These are phyloP conservation scores for Eristalinus aeneus DNA, from an alignment of 2,888 invertebrate species.

Conservation along the genomic window DNA sequence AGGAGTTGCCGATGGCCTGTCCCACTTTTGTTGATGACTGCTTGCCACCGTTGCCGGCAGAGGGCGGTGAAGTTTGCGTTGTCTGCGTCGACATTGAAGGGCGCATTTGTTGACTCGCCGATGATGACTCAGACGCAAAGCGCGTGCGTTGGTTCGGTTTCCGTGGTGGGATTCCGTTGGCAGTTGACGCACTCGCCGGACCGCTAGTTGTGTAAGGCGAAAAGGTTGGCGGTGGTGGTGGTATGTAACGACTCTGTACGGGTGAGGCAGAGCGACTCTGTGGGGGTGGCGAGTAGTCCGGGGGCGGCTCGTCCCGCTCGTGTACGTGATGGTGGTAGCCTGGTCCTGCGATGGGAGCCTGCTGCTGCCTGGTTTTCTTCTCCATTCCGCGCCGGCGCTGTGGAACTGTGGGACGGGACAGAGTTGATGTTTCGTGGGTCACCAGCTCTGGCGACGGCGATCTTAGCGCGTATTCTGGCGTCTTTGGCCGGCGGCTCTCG, in stretches of 20 bases:
- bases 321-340: constrained; percentile 75
- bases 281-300: constrained; percentile 86
- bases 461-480: constrained; percentile 69
- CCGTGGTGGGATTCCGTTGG: constrained; percentile 78
- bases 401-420: constrained; percentile 84
- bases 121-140: constrained; percentile 82
- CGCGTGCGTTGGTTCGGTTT: constrained; percentile 86
- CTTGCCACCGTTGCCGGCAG: constrained; percentile 59
- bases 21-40: constrained; percentile 81
- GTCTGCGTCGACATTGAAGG: constrained; percentile 77
- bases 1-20: constrained; percentile 88
- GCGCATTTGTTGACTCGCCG: constrained; percentile 72
- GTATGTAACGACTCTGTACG: constrained; percentile 75
- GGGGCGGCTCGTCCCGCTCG: constrained; percentile 85
- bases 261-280: constrained; percentile 79
- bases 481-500: constrained; percentile 82
- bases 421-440: constrained; percentile 26
- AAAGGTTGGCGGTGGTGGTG: constrained; percentile 72
- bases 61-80: constrained; percentile 79
- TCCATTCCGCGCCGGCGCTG: constrained; percentile 84
- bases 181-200: constrained; percentile 81
- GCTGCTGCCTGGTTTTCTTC: constrained; percentile 81
- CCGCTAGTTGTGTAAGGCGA: constrained; percentile 52
- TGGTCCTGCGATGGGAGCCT: constrained; percentile 76
- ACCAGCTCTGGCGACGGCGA: constrained; percentile 47